These are phyloP conservation scores for Rhinoptilus africanus DNA, from an alignment of 2,113 vertebrate genomes.

Conservation along the genomic window DNA sequence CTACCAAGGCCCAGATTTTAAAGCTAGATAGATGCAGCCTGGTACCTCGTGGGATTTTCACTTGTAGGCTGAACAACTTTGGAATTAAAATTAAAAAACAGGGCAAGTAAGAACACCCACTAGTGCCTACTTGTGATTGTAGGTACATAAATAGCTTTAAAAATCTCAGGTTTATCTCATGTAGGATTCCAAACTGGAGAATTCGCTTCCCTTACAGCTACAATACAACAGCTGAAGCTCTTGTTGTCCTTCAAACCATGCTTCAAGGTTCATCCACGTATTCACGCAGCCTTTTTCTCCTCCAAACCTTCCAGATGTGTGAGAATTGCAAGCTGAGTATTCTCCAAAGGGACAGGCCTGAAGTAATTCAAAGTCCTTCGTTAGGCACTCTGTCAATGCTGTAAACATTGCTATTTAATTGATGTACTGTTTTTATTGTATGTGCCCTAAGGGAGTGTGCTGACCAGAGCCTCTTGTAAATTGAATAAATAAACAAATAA, in stretches of 20 bases:
- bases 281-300: background rate
- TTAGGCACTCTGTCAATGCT: constrained; percentile 45
- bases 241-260: background rate
- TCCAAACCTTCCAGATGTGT: constrained; percentile 18
- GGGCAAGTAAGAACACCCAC: constrained; percentile 27
- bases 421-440: constrained; percentile 50
- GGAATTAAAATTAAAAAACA: constrained; percentile 52
- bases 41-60: background rate
- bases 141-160: background rate
- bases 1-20: background rate
- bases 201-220: background rate
- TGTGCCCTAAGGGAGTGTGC: background rate
- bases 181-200: background rate
- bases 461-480: constrained; percentile 49
- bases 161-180: background rate
- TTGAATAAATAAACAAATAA: constrained; percentile 53
- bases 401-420: constrained; percentile 19
- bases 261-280: background rate
- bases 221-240: background rate
- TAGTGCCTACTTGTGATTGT: background rate
- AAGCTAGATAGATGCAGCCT: background rate
- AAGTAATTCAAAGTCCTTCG: constrained; percentile 36
- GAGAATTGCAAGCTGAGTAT: background rate
- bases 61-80: constrained; percentile 20
- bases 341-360: constrained; percentile 6